Conservation (phyloP, 2,797 vertebrate genomes). For the Hephaestus fuliginosus region DNA sequence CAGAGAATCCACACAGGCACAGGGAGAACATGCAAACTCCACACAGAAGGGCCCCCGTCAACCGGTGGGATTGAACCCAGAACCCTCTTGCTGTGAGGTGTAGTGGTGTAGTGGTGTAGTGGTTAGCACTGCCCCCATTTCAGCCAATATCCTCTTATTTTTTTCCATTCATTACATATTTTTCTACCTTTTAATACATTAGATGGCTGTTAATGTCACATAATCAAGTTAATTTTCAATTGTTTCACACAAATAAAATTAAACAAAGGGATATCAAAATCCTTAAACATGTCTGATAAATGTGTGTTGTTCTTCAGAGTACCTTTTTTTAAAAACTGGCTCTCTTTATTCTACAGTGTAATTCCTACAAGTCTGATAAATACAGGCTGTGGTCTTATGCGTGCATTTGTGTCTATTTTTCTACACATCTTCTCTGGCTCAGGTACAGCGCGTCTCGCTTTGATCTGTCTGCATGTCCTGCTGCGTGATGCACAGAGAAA, state of each 20-base stretch:
- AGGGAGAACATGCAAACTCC: too few relatives aligned
- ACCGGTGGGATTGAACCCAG: too few relatives aligned
- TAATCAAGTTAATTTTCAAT: too few relatives aligned
- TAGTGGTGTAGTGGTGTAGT: too few relatives aligned
- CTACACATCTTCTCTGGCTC: conserved; percentile 25
- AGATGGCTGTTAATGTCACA: background rate
- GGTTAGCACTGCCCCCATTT: too few relatives aligned
- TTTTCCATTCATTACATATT: background rate
- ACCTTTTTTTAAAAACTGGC: background rate
- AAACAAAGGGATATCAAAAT: too few relatives aligned
- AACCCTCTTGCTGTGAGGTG: too few relatives aligned
- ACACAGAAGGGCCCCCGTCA: too few relatives aligned
- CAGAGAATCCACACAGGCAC: too few relatives aligned
- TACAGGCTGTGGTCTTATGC: background rate
- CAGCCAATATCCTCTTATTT: background rate
- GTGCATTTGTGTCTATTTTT: background rate
- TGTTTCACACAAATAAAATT: too few relatives aligned
- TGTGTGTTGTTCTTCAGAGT: background rate
- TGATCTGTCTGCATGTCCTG: conserved; percentile 22
- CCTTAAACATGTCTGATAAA: background rate
- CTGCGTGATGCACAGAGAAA: conserved; percentile 30
- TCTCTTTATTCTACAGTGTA: background rate
- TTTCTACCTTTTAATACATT: background rate
- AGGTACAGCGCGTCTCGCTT: conserved; percentile 3
- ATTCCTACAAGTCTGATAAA: conserved; percentile 5